Evolutionary conservation across 2,797 vertebrate genomes (phyloP), one percentile per base, ranked within the genome.

Genomic region (Okamejei kenojei): DNA sequence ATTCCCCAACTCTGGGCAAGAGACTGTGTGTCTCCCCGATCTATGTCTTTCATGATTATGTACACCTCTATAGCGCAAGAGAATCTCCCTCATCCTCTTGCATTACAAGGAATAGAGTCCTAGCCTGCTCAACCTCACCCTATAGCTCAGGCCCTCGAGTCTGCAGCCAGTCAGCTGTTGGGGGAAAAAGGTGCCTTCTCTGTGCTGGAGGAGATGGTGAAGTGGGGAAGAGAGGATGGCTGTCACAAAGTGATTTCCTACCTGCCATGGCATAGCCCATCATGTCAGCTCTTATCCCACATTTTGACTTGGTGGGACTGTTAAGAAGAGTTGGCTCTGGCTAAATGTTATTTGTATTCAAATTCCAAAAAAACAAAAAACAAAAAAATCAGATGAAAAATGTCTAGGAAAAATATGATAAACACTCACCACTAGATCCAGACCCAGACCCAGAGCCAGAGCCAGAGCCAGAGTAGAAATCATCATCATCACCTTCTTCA

Each of bases 401-500:
- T 15, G n/a, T n/a, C 61, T 21, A 88, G 84, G 29, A 74, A 5
- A 17, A 17, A 26, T 54, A 91, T 26, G 71, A 91, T 10, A 45
- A 29, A 29, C 10, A 54, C 90, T 92, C 26, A 92, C 90, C 90
- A 76, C 90, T 65, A 76, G 71, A 92, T 13, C 90, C 90, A 9
- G 78, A 80, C 7, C 78, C 78, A 80, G 78, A 78, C 9, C 77
- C 77, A 78, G 90, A 79, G 6, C 78, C 78, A 35, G 78, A 78
- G 19, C 76, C 77, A 35, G 90, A 91, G 11, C 90, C 90, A 35
- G 71, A 92, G 73, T 76, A 73, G n/a, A 76, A 17, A 26, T 76
- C 35, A 92, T 74, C 26, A 6, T 92, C 77, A 11, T 79, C 78
- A 35, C 45, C 45, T 45, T 17, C 38, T 74, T 76, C 90, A 45